These are phyloP conservation scores for Drosophila varians DNA, from an alignment of 1,140 invertebrate genomes.

Conservation along the genomic window DNA sequence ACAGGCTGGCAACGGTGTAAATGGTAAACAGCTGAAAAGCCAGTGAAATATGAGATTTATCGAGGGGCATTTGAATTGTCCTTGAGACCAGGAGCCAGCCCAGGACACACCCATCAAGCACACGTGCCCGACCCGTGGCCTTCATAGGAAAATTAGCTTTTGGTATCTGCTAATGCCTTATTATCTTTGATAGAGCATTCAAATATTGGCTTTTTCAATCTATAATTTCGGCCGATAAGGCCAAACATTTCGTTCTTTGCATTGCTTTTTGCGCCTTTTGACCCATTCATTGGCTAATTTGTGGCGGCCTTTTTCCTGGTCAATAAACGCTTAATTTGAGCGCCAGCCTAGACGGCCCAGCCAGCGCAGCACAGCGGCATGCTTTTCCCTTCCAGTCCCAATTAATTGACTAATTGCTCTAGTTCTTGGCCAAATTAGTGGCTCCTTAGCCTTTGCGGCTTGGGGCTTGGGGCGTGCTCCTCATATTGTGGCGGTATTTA, in stretches of 20 bases:
- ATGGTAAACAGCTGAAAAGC: constrained; percentile 19
- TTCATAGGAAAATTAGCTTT: too few relatives aligned
- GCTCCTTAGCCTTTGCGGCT: constrained; percentile 5
- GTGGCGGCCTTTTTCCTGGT: constrained; percentile 18
- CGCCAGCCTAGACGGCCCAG: constrained; percentile 32
- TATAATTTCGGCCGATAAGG: not conserved
- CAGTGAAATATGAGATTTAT: constrained; percentile 76
- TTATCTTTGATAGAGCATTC: not conserved
- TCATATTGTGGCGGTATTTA: constrained; percentile 28
- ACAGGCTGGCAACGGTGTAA: constrained; percentile 9
- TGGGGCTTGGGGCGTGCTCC: constrained; percentile 17
- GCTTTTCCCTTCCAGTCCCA: constrained; percentile 3
- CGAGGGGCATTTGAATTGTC: constrained; percentile 20
- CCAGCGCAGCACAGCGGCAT: constrained; percentile 46
- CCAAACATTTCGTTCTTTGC: not conserved
- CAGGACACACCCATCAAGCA: constrained; percentile 39
- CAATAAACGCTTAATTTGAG: constrained; percentile 73
- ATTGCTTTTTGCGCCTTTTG: not conserved
- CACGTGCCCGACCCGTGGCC: constrained; percentile 11
- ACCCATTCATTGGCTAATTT: constrained; percentile 53
- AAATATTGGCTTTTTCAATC: not conserved
- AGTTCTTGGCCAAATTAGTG: constrained; percentile 42
- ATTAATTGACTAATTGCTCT: constrained; percentile 64
- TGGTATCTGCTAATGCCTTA: too few relatives aligned
- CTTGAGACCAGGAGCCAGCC: constrained; percentile 12